Evolutionary conservation across 2,888 invertebrate genomes (phyloP), one percentile per base, ranked within the genome.

Genomic region (Boloria selene): DNA sequence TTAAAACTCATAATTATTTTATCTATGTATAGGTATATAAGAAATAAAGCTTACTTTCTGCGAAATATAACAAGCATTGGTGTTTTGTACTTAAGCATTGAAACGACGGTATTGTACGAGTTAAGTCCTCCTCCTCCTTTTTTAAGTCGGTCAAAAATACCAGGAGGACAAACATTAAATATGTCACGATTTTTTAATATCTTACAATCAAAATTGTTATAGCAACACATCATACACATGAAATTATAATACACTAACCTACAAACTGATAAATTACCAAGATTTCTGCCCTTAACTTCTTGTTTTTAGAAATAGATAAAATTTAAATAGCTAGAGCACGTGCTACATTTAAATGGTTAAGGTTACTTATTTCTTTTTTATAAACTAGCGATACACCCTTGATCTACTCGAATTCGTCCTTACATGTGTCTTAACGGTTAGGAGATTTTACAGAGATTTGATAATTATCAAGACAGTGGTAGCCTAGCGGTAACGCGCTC

Each of bases 231-330:
- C 61, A 47, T 61, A 65, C 72, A 72, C 70, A 72, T 71, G 61
- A 67, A 60, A 38, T 47, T 67, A 71, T 64, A 70, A 73, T 73
- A 38, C 31, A 38, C 31, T 38, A 10, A 7, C 7, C 10, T 38
- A 38, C 2, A 10, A 72, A 68, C 70, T 79, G 90, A 90, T 90
- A 79, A 88, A 89, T 80, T 64, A 79, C 72, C 64, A 22, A 77
- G 89, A 90, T 90, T 80, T 70, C 72, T 86, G 88, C 81, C 82
- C 81, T 75, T 78, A 80, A 85, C 84, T 85, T 85, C 86, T 81
- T 82, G 82, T 80, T 78, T 78, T 75, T 75, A 73, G 67, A 68
- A 64, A 38, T 31, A 74, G 79, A 83, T 83, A 80, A 79, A 65
- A 75, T 71, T 74, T 78, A 72, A 75, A 81, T 81, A 79, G 70